A percentile compares a stretch with the other conserved stretches of the same genome.
Conservation (phyloP, 1,140 invertebrate genomes). For the Aphelinus atriplicis region DNA sequence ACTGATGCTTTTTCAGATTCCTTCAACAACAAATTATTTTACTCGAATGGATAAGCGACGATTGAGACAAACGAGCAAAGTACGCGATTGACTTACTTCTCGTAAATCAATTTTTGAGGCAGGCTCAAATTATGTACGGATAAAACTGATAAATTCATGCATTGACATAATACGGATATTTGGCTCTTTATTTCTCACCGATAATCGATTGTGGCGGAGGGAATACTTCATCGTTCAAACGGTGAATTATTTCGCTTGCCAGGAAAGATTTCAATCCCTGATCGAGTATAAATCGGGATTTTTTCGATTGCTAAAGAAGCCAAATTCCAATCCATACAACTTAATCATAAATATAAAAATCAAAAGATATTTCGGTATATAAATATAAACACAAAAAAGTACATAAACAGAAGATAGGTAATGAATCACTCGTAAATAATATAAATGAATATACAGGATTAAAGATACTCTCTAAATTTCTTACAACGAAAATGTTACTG, state of each 20-base stretch:
- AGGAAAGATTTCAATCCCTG: too few relatives aligned
- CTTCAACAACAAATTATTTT: slow-evolving; percentile 1
- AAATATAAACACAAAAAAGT: not conserved
- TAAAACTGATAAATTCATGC: not conserved
- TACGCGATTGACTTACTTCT: slow-evolving; percentile 9
- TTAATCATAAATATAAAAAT: not conserved
- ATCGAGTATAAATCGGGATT: not conserved
- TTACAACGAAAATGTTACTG: too few relatives aligned
- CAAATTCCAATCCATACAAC: not conserved
- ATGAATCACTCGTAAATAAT: slow-evolving; percentile 2
- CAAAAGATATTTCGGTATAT: slow-evolving; percentile 1
- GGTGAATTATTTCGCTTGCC: too few relatives aligned
- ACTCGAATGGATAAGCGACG: not conserved
- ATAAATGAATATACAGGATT: not conserved
- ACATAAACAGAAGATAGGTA: slow-evolving; percentile 10
- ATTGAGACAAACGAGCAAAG: not conserved
- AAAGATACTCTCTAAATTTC: too few relatives aligned
- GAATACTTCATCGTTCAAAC: too few relatives aligned
- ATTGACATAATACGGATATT: not conserved
- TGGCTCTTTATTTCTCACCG: not conserved
- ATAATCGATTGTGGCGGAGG: too few relatives aligned
- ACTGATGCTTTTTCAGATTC: slow-evolving; percentile 15
- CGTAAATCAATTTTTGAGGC: not conserved
- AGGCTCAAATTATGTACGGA: not conserved
- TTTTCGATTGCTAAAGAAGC: not conserved